Evolutionary conservation across 2,797 vertebrate genomes (phyloP).

Genomic region (Dryobates pubescens): DNA sequence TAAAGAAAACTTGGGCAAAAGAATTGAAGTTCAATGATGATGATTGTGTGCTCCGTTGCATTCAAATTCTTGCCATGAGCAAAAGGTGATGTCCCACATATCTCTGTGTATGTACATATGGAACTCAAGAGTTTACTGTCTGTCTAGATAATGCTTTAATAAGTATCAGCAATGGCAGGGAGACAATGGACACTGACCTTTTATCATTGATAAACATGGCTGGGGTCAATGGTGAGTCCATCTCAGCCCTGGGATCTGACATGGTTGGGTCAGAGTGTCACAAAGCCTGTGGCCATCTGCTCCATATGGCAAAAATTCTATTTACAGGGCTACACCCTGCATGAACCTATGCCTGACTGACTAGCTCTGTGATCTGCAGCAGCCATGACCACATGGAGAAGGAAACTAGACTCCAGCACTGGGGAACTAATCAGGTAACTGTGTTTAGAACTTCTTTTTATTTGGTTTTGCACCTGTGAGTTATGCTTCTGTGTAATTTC

Average conservation of each 20-base stretch:
- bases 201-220: background rate
- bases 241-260: background rate
- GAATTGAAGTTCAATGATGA: background rate
- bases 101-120: accelerated
- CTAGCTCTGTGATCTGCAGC: background rate
- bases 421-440: background rate
- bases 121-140: background rate
- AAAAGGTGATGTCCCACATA: background rate
- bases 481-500: background rate
- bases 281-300: background rate
- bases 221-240: background rate
- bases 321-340: background rate
- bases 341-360: background rate
- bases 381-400: background rate
- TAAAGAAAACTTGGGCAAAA: background rate
- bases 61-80: background rate
- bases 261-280: background rate
- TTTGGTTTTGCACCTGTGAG: background rate
- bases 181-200: too few species aligned
- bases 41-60: background rate
- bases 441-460: background rate
- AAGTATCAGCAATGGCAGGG: background rate
- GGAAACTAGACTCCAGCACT: background rate
- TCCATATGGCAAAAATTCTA: background rate
- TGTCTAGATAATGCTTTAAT: background rate